Evolutionary conservation across 2,797 vertebrate genomes (phyloP).

Genomic region (Lacerta viridis): DNA sequence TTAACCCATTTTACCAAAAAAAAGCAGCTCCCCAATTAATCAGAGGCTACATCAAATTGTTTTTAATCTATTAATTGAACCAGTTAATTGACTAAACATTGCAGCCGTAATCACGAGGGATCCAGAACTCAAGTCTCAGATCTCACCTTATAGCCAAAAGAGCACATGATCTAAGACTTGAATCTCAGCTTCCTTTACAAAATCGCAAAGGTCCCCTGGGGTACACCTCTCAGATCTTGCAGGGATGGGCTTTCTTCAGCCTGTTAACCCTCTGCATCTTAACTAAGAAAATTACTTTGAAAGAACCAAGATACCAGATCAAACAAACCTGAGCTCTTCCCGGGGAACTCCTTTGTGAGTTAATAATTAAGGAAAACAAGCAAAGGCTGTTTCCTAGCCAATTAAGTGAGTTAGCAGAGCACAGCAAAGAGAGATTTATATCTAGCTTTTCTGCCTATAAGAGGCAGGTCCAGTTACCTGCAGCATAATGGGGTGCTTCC

Average conservation of each 20-base stretch:
- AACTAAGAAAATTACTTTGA: slow-evolving; percentile 7
- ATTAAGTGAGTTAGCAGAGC: slow-evolving; percentile 19
- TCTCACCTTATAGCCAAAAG: not conserved
- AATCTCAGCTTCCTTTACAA: not conserved
- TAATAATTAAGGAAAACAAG: slow-evolving; percentile 35
- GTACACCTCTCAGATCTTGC: not conserved
- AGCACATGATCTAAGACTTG: not conserved
- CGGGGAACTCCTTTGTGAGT: slow-evolving; percentile 8
- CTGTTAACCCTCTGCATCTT: slow-evolving; percentile 25
- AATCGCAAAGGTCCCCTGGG: not conserved
- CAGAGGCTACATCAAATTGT: not conserved
- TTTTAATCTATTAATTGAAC: not conserved
- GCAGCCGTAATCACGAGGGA: not conserved
- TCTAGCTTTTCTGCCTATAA: slow-evolving; percentile 1
- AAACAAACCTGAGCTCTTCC: slow-evolving; percentile 23
- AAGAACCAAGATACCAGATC: slow-evolving; percentile 19
- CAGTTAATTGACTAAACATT: not conserved
- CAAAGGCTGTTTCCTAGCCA: slow-evolving; percentile 33
- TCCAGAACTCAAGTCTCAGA: not conserved
- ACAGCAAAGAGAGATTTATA: slow-evolving; percentile 11
- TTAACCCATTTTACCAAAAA: not conserved
- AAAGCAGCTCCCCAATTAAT: not conserved
- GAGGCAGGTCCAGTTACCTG: not conserved
- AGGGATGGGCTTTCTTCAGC: not conserved
- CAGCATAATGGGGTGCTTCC: not conserved